phyloP scores from a whole-genome alignment of 2,797 vertebrate genomes.

The Syngnathus acus region DNA sequence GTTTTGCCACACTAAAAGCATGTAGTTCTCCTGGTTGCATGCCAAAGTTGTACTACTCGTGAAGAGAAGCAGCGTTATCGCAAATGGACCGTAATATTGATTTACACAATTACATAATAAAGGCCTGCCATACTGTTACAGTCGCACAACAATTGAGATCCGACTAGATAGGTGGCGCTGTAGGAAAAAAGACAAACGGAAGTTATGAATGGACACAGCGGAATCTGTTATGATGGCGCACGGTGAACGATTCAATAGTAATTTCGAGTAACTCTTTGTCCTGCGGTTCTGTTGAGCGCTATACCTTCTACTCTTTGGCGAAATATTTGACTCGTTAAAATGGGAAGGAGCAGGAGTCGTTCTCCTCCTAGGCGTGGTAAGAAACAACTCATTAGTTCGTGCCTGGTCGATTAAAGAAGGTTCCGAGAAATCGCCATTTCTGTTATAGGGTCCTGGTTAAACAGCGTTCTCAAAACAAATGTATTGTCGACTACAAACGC shows the following conservation, averaged over 20 bases:
- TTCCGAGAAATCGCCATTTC: background rate
- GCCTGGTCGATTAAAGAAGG: background rate
- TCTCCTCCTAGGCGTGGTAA: conserved; percentile 68
- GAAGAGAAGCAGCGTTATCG: no score
- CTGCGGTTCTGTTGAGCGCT: background rate
- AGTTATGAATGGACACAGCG: background rate
- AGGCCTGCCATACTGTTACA: background rate
- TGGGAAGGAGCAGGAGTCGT: conserved; percentile 72
- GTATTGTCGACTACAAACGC: background rate
- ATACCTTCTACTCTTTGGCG: background rate
- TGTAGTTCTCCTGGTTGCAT: no score
- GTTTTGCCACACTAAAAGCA: no score
- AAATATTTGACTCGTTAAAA: conserved; percentile 16
- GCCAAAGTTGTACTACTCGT: no score
- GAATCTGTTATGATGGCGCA: background rate
- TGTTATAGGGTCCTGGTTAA: background rate
- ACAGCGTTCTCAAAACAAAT: background rate
- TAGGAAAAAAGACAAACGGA: background rate
- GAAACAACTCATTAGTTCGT: background rate
- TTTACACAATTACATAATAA: no score
- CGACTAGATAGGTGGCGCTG: conserved; percentile 20
- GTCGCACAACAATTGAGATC: conserved; percentile 4
- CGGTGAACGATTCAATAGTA: background rate
- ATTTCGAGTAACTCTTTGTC: background rate
- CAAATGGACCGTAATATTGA: no score